These are phyloP conservation scores for Cosmorhoe ocellata DNA, from an alignment of 2,888 invertebrate species.

Conservation along the genomic window DNA sequence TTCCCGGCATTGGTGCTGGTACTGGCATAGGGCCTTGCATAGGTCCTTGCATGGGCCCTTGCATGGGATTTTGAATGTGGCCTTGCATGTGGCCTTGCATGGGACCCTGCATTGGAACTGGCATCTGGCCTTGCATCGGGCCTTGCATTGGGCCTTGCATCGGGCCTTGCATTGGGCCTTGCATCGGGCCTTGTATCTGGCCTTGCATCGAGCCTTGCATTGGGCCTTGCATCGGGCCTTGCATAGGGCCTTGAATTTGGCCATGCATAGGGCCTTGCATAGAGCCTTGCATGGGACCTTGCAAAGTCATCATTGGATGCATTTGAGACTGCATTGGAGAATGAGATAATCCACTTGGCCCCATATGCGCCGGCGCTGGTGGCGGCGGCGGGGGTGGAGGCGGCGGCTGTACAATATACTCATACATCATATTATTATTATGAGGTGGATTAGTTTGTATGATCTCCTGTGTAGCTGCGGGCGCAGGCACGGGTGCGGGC, in stretches of 20 bases:
- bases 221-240: constrained; percentile 25
- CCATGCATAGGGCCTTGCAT: constrained; percentile 10
- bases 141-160: constrained; percentile 34
- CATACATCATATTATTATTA: constrained; percentile 20
- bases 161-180: constrained; percentile 17
- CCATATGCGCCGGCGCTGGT: neutral
- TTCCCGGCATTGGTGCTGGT: constrained; percentile 34
- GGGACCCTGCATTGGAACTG: neutral
- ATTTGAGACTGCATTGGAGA: constrained; percentile 25
- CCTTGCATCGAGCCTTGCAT: constrained; percentile 35
- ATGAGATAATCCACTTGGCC: too few relatives aligned
- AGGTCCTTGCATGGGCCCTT: constrained; percentile 26
- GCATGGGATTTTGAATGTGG: constrained; percentile 17
- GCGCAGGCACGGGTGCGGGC: too few relatives aligned
- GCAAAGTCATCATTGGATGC: constrained; percentile 17
- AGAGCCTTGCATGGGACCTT: constrained; percentile 26
- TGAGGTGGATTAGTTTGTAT: neutral
- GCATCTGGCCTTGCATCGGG: too few relatives aligned
- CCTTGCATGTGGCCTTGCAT: constrained; percentile 16
- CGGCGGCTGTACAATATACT: constrained; percentile 37
- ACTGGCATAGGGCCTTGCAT: constrained; percentile 19
- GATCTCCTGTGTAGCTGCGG: neutral
- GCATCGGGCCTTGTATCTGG: neutral
- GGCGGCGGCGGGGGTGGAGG: constrained; percentile 44
- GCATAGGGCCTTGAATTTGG: neutral